These are phyloP conservation scores for Drosophila yakuba DNA, from an alignment of 1,140 invertebrate species.

Conservation along the genomic window DNA sequence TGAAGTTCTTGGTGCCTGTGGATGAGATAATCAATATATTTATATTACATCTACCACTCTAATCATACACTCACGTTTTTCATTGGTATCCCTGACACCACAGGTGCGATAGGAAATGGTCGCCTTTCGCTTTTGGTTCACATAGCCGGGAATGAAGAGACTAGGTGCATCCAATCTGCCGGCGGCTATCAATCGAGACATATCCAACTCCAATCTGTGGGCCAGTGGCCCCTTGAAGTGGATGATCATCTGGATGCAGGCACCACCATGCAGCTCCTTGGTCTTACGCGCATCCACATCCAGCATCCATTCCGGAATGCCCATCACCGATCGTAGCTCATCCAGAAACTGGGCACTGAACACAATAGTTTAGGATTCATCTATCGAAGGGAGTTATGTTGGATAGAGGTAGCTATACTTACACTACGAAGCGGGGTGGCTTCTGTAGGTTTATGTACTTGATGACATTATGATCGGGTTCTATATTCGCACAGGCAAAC, in stretches of 20 bases:
- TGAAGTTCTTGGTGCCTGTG: conserved; percentile 67
- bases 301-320: conserved; percentile 95
- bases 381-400: neutral
- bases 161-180: conserved; percentile 90
- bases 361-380: neutral
- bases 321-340: conserved; percentile 92
- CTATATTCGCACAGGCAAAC: conserved; percentile 96
- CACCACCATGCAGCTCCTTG: conserved; percentile 90
- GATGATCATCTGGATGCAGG: conserved; percentile 94
- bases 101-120: conserved; percentile 90
- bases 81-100: conserved; percentile 89
- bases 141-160: conserved; percentile 91
- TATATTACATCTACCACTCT: neutral
- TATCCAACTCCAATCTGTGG: conserved; percentile 89
- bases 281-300: conserved; percentile 93
- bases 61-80: conserved; percentile 85
- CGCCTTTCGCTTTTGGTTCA: conserved; percentile 89
- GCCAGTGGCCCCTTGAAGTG: conserved; percentile 94
- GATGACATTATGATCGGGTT: conserved; percentile 95
- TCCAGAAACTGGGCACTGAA: conserved; percentile 92
- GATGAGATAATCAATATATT: neutral
- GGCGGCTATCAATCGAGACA: conserved; percentile 89
- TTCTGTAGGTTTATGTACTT: conserved; percentile 95
- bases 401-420: conserved; percentile 82
- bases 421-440: conserved; percentile 94